Conservation (phyloP, 2,888 invertebrate genomes). For the Gymnosoma rotundatum region DNA sequence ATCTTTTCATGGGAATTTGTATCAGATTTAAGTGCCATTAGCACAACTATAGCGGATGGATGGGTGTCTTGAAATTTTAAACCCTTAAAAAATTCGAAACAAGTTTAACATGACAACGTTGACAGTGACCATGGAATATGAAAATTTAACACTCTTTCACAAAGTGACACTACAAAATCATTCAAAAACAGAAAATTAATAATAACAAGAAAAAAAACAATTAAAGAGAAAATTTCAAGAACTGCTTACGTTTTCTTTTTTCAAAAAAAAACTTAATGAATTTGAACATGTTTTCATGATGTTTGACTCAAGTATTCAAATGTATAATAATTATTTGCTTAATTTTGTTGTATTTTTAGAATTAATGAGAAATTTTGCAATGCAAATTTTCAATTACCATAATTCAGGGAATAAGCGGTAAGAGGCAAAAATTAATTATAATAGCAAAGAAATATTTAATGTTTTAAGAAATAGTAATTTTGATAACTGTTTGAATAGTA, state of each 20-base stretch:
- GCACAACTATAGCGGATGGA: conserved; percentile 2
- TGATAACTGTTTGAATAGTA: background rate
- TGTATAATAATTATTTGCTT: conserved; percentile 22
- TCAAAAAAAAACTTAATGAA: too few species aligned
- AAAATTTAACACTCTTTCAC: conserved; percentile 67
- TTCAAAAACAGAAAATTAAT: conserved; percentile 20
- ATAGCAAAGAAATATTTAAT: conserved; percentile 18
- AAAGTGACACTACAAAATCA: conserved; percentile 24
- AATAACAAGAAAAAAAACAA: conserved; percentile 37
- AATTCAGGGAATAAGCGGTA: conserved; percentile 54
- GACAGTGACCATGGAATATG: conserved; percentile 59
- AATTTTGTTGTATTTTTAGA: conserved; percentile 14
- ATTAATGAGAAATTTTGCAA: conserved; percentile 63
- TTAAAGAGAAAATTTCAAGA: conserved; percentile 57
- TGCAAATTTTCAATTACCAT: conserved; percentile 43
- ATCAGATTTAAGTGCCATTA: conserved; percentile 38
- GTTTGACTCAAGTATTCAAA: conserved; percentile 32
- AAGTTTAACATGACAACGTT: conserved; percentile 60
- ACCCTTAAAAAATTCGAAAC: conserved; percentile 64
- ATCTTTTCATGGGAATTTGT: conserved; percentile 59
- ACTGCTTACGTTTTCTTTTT: too few species aligned
- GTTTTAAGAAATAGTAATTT: background rate
- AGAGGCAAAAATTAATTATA: conserved; percentile 5
- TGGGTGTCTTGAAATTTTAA: conserved; percentile 57
- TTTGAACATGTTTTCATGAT: too few species aligned